phyloP scores from a whole-genome alignment of 2,113 vertebrate species.

The Phoenicopterus ruber region DNA sequence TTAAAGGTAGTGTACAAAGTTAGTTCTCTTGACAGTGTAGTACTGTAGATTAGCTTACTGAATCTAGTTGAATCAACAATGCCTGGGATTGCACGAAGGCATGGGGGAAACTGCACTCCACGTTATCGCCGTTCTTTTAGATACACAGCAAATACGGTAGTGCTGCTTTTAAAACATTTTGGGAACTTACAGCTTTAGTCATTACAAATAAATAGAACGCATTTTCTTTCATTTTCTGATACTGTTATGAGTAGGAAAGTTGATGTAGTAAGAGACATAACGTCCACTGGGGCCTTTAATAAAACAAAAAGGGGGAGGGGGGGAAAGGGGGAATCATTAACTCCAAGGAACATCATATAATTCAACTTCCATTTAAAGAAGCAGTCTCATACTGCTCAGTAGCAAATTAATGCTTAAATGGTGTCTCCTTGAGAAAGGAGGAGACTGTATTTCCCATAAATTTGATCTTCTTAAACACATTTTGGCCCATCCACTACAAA shows the following conservation, averaged over 20 bases:
- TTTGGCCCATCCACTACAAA: background rate
- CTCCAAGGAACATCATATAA: background rate
- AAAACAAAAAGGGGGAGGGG: accelerated
- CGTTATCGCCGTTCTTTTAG: background rate
- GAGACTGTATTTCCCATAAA: background rate
- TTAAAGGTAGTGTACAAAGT: background rate
- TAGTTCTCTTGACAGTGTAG: background rate
- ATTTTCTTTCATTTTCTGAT: background rate
- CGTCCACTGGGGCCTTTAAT: background rate
- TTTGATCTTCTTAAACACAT: background rate
- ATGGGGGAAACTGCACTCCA: background rate
- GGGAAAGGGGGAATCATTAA: background rate
- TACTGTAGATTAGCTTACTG: background rate
- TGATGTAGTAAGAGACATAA: background rate
- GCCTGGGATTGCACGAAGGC: background rate
- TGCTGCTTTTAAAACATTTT: background rate
- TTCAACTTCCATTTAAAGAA: background rate
- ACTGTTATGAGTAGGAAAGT: background rate
- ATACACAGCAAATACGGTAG: background rate
- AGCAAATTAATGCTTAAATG: background rate
- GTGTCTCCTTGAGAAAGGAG: background rate
- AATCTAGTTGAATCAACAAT: background rate
- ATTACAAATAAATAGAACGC: background rate
- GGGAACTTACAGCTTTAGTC: background rate
- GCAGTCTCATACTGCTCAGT: background rate